Conservation (phyloP, 2,113 vertebrate species). For the Accipiter virgatus region DNA sequence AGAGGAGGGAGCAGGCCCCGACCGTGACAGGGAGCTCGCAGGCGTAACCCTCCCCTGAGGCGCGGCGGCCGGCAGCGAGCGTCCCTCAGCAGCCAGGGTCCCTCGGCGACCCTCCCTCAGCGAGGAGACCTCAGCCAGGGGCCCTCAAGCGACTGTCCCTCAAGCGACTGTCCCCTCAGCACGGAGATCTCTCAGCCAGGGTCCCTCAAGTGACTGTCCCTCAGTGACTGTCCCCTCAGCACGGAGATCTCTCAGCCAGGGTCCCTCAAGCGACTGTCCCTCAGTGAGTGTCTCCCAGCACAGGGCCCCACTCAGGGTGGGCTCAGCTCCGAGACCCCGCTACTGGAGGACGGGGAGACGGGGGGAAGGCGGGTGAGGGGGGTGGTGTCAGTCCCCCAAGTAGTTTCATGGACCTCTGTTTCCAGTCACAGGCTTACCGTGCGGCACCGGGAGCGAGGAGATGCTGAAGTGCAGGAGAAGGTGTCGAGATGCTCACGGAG, state of each 20-base stretch:
- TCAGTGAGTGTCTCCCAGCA: background rate
- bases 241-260: too few relatives aligned
- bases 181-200: too few relatives aligned
- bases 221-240: too few relatives aligned
- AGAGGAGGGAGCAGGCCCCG: background rate
- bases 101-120: too few relatives aligned
- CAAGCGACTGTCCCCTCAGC: background rate
- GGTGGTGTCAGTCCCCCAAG: background rate
- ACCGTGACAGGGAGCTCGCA: background rate
- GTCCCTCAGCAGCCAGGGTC: background rate
- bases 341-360: rapidly evolving
- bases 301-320: background rate
- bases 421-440: rapidly evolving
- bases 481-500: rapidly evolving
- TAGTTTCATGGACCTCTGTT: background rate
- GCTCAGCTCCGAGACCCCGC: background rate
- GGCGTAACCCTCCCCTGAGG: background rate
- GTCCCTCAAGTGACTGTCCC: background rate
- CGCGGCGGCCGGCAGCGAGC: background rate
- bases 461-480: background rate
- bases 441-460: rapidly evolving
- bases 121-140: too few relatives aligned
- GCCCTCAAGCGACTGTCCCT: too few relatives aligned
- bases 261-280: background rate
- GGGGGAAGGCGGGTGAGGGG: rapidly evolving